A percentile compares a stretch with the other conserved stretches of the same genome.
These are phyloP conservation scores for Botia almorhae DNA, from an alignment of 2,797 vertebrate genomes.

Conservation along the genomic window DNA sequence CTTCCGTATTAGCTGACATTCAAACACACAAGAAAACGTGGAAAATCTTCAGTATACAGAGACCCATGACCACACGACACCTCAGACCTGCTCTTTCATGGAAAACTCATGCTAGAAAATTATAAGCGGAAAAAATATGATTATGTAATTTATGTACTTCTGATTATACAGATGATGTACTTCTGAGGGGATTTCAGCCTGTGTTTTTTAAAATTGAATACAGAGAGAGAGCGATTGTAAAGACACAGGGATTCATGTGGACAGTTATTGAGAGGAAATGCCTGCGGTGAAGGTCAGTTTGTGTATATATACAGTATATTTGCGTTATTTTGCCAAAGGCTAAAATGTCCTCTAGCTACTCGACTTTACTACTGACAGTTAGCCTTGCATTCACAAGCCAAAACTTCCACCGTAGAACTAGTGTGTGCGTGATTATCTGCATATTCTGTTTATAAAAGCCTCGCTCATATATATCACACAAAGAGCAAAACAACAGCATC, in stretches of 20 bases:
- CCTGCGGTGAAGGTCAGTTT: neutral
- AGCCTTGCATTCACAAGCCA: neutral
- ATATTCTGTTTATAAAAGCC: neutral
- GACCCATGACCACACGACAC: neutral
- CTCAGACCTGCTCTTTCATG: neutral
- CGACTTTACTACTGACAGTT: neutral
- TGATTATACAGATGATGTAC: neutral
- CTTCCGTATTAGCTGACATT: neutral
- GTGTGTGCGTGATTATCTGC: neutral
- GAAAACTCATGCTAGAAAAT: neutral
- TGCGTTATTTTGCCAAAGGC: no score
- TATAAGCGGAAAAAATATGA: neutral
- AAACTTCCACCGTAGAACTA: neutral
- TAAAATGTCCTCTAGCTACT: neutral
- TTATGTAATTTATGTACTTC: neutral
- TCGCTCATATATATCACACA: neutral
- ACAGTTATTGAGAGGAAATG: neutral
- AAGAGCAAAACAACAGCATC: constrained; percentile 7
- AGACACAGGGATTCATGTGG: constrained; percentile 11
- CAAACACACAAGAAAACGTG: no score
- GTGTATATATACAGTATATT: neutral
- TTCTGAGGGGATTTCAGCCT: neutral
- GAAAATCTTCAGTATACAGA: neutral
- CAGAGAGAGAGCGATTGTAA: neutral
- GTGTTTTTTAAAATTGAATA: neutral